These are phyloP conservation scores for Notothenia rossii DNA, from an alignment of 2,113 vertebrate genomes.

Conservation along the genomic window DNA sequence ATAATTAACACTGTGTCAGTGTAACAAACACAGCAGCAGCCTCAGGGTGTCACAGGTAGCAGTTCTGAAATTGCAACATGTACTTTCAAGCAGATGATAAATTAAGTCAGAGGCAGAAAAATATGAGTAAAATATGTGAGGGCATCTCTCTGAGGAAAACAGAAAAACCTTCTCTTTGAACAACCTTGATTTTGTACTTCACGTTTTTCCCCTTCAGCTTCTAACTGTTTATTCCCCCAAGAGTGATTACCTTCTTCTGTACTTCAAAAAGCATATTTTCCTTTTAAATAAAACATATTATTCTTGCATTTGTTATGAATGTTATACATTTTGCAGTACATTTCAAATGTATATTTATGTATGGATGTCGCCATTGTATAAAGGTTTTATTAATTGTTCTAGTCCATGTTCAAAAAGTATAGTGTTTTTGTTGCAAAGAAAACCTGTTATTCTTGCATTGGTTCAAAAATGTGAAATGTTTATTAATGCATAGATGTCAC, in stretches of 20 bases:
- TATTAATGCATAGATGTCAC: too few species aligned
- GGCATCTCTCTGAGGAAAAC: not conserved
- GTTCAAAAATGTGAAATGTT: too few species aligned
- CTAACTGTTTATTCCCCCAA: not conserved
- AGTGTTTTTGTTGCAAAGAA: too few species aligned
- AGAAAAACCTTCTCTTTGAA: not conserved
- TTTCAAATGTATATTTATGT: too few species aligned
- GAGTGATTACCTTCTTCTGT: not conserved
- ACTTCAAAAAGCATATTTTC: too few species aligned
- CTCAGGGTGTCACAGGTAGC: slow-evolving; percentile 10
- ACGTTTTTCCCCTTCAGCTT: not conserved
- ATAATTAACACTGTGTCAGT: slow-evolving; percentile 65
- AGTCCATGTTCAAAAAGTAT: too few species aligned
- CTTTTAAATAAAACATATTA: too few species aligned
- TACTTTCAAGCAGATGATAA: not conserved
- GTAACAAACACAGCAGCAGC: slow-evolving; percentile 39
- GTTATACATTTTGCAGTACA: too few species aligned
- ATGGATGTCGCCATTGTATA: too few species aligned
- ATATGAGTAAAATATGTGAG: not conserved
- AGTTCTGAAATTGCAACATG: slow-evolving; percentile 8
- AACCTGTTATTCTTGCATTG: too few species aligned
- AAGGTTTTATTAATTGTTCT: too few species aligned
- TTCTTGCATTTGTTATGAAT: too few species aligned
- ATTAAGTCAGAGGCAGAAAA: not conserved
- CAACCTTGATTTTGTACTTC: slow-evolving; percentile 6